These are phyloP conservation scores for Anastatus disparis DNA, from an alignment of 1,140 invertebrate genomes.

Conservation along the genomic window DNA sequence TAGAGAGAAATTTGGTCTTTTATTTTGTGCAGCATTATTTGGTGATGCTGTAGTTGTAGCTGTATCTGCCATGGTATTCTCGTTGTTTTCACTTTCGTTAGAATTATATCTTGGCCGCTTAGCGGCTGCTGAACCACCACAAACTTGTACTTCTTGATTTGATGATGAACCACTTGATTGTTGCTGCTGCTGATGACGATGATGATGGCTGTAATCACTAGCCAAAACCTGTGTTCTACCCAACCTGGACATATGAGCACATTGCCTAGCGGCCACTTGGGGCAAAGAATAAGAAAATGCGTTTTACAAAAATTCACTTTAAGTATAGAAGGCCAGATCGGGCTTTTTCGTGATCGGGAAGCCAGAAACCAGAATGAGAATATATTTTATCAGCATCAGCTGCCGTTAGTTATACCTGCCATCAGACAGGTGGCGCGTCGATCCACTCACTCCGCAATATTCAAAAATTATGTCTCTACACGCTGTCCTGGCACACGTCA, in stretches of 20 bases:
- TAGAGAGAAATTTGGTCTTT: constrained; percentile 85
- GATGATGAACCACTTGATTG: constrained; percentile 38
- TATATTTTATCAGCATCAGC: too few relatives aligned
- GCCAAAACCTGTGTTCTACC: constrained; percentile 58
- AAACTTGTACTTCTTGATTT: constrained; percentile 24
- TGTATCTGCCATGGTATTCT: constrained; percentile 61
- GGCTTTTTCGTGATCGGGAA: too few relatives aligned
- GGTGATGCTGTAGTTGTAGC: constrained; percentile 50
- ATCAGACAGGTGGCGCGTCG: too few relatives aligned
- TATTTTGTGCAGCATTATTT: constrained; percentile 63
- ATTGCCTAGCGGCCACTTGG: background rate
- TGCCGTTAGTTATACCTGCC: too few relatives aligned
- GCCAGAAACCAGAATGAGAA: too few relatives aligned
- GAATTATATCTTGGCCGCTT: constrained; percentile 50
- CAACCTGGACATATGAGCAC: constrained; percentile 59
- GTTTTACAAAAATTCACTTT: background rate
- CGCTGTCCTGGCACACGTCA: too few relatives aligned
- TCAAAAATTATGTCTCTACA: too few relatives aligned
- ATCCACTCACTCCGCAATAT: too few relatives aligned
- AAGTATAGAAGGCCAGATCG: too few relatives aligned
- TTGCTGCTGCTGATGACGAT: constrained; percentile 40
- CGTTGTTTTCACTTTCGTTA: constrained; percentile 47
- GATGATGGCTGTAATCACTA: constrained; percentile 40
- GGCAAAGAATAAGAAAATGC: background rate
- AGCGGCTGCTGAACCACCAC: constrained; percentile 32